phyloP scores from a whole-genome alignment of 2,888 invertebrate genomes.

The Junonia oenone region DNA sequence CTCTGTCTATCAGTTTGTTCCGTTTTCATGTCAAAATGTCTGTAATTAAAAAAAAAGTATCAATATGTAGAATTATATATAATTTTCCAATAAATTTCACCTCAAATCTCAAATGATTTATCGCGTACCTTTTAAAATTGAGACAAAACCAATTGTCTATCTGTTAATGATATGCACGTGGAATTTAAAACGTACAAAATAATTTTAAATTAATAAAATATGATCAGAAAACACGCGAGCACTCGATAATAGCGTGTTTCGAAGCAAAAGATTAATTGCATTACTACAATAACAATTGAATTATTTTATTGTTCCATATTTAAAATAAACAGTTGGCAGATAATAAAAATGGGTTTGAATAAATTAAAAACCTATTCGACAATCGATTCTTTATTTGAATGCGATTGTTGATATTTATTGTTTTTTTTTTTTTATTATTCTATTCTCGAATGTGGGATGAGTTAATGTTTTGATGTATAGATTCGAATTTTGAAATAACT shows the following conservation, averaged over 20 bases:
- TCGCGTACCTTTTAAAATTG: not conserved
- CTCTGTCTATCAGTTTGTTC: no score
- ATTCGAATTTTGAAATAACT: not conserved
- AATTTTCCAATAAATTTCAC: not conserved
- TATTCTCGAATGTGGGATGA: not conserved
- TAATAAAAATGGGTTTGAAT: conserved; percentile 75
- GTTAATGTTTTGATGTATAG: not conserved
- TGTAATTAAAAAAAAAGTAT: no score
- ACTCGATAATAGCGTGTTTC: conserved; percentile 38
- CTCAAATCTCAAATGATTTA: not conserved
- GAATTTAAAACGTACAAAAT: conserved; percentile 13
- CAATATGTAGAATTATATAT: no score
- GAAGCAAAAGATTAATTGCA: conserved; percentile 63
- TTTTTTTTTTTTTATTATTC: conserved; percentile 14
- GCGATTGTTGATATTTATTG: conserved; percentile 25
- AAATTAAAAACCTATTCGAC: conserved; percentile 51
- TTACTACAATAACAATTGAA: conserved; percentile 57
- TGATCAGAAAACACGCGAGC: conserved; percentile 27
- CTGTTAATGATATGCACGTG: conserved; percentile 8
- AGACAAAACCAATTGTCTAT: conserved; percentile 9
- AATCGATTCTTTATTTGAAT: conserved; percentile 27
- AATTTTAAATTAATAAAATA: conserved; percentile 27
- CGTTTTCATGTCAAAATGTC: no score
- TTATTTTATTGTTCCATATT: conserved; percentile 33
- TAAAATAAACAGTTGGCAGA: conserved; percentile 64